These are phyloP conservation scores for Leptogaster cylindrica DNA, from an alignment of 2,888 invertebrate species.

Conservation along the genomic window DNA sequence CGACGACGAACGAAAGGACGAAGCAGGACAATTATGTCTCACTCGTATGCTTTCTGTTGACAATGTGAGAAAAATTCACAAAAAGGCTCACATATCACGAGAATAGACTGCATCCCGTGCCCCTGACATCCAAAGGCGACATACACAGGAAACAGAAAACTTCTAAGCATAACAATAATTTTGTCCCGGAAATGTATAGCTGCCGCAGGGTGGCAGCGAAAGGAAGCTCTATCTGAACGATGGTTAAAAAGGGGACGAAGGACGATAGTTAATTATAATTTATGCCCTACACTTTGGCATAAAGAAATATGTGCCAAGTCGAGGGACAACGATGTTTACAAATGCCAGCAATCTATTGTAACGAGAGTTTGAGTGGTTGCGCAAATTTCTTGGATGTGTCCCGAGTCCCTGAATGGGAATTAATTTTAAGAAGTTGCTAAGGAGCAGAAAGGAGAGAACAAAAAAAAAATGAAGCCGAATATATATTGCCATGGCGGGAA, in stretches of 20 bases:
- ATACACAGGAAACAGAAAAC: constrained; percentile 40
- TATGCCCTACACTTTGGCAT: constrained; percentile 49
- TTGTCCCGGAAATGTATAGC: not conserved
- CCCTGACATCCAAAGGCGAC: constrained; percentile 27
- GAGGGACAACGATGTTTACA: constrained; percentile 41
- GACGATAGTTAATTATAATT: constrained; percentile 50
- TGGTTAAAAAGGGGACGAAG: constrained; percentile 42
- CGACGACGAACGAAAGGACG: not conserved
- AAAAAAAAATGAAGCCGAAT: not conserved
- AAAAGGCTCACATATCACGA: constrained; percentile 7
- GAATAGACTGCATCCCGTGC: constrained; percentile 19
- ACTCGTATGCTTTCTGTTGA: constrained; percentile 16
- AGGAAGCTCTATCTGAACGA: not conserved
- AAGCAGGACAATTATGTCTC: constrained; percentile 2
- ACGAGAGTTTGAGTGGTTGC: constrained; percentile 38
- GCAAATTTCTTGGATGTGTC: constrained; percentile 33
- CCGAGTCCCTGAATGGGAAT: constrained; percentile 21
- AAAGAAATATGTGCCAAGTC: constrained; percentile 49
- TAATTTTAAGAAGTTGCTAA: constrained; percentile 29
- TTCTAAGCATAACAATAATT: constrained; percentile 31
- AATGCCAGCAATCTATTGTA: constrained; percentile 39
- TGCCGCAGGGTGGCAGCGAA: not conserved
- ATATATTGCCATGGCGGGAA: not conserved
- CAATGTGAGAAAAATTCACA: constrained; percentile 21
- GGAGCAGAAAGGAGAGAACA: not conserved